Conservation (phyloP, 2,797 vertebrate genomes). For the Arctocebus calabarensis region DNA sequence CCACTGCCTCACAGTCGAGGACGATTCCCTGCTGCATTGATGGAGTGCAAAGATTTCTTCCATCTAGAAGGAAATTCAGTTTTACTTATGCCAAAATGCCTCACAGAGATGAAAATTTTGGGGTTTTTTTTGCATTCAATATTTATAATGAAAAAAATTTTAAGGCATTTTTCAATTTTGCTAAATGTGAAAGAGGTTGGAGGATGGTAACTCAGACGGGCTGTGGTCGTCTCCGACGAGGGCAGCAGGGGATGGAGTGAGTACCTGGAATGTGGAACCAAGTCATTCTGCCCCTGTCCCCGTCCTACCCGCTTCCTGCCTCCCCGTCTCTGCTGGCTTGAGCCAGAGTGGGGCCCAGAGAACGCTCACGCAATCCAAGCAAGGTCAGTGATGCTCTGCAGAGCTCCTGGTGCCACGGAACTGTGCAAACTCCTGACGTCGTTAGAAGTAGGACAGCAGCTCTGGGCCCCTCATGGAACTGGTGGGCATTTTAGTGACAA, state of each 20-base stretch:
- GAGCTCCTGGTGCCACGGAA: neutral
- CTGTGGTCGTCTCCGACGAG: too few relatives aligned
- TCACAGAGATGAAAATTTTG: neutral
- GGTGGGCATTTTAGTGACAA: neutral
- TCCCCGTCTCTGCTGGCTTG: neutral
- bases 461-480: neutral
- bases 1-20: neutral
- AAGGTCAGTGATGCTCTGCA: neutral
- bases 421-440: neutral
- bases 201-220: neutral
- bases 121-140: too few relatives aligned
- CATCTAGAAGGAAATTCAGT: neutral
- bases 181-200: neutral
- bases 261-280: rapidly evolving
- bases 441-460: neutral
- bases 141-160: neutral
- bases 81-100: neutral
- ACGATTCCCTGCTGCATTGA: neutral
- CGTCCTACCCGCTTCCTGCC: neutral
- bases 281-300: neutral
- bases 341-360: neutral
- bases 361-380: neutral
- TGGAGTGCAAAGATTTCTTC: neutral
- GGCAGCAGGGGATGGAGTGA: neutral
- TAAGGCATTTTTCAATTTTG: neutral